phyloP scores from a whole-genome alignment of 2,797 vertebrate genomes.

The Momotus momota region DNA sequence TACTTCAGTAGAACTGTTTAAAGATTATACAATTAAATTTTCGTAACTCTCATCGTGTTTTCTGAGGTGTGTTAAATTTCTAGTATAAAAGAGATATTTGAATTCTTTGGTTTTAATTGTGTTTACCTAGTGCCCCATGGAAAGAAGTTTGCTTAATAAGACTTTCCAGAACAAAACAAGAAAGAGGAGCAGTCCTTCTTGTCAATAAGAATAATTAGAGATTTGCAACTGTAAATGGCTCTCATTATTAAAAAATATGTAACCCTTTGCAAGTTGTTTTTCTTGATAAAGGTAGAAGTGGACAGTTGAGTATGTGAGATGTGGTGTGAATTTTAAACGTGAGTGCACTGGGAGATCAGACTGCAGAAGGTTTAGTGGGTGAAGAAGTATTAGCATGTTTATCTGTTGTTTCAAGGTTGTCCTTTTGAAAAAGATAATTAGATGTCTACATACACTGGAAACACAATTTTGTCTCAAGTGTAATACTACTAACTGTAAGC shows the following conservation, averaged over 20 bases:
- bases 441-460: neutral
- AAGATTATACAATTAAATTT: neutral
- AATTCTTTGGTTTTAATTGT: neutral
- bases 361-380: neutral
- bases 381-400: neutral
- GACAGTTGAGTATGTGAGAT: slow-evolving; percentile 11
- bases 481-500: neutral
- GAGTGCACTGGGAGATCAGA: neutral
- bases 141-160: slow-evolving; percentile 9
- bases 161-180: neutral
- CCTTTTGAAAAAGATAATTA: slow-evolving; percentile 31
- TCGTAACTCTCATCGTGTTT: neutral
- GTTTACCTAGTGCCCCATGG: neutral
- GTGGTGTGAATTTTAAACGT: neutral
- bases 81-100: neutral
- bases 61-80: neutral
- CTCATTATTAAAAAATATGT: slow-evolving; percentile 6
- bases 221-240: slow-evolving; percentile 8
- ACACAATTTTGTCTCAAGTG: neutral
- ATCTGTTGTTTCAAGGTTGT: neutral
- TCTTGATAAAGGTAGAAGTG: slow-evolving; percentile 28
- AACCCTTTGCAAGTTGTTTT: neutral
- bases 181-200: neutral
- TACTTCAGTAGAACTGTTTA: neutral
- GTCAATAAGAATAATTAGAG: neutral